phyloP scores from a whole-genome alignment of 2,888 invertebrate species.

The Cosmia pyralina region DNA sequence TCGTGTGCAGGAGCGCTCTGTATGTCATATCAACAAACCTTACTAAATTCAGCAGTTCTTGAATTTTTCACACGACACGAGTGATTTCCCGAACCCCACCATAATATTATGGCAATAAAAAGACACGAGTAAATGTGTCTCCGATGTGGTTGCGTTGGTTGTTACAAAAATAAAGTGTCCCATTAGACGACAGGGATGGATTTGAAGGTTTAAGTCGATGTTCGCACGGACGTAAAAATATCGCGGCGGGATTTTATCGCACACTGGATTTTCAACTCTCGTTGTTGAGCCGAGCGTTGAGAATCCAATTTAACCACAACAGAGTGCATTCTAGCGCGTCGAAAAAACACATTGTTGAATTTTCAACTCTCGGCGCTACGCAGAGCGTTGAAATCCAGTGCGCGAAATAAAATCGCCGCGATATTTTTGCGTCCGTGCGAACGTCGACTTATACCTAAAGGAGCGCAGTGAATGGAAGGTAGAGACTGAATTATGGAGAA shows the following conservation, averaged over 20 bases:
- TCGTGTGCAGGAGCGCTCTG: no score
- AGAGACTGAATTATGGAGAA: neutral
- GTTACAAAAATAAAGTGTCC: constrained; percentile 87
- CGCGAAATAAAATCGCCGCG: no score
- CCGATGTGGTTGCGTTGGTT: constrained; percentile 77
- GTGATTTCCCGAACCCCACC: constrained; percentile 69
- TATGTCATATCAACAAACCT: constrained; percentile 28
- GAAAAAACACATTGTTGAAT: no score
- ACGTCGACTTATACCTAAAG: constrained; percentile 31
- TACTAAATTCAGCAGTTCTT: constrained; percentile 45
- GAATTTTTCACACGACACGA: constrained; percentile 77
- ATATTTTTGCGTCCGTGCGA: no score
- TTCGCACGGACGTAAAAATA: no score
- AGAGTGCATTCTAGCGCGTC: no score
- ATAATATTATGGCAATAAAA: constrained; percentile 83
- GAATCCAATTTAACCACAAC: no score
- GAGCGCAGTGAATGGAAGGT: neutral
- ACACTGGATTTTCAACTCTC: no score
- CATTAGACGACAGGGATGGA: constrained; percentile 83
- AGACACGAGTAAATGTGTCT: constrained; percentile 85
- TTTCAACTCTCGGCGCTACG: no score
- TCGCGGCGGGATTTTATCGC: no score
- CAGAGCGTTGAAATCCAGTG: no score
- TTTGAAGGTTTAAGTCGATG: constrained; percentile 66
- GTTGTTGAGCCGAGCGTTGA: no score